Percentiles rank a stretch among this genome's conserved stretches.
These are phyloP conservation scores for Drosophila setifemur DNA, from an alignment of 1,140 invertebrate genomes.

Conservation along the genomic window DNA sequence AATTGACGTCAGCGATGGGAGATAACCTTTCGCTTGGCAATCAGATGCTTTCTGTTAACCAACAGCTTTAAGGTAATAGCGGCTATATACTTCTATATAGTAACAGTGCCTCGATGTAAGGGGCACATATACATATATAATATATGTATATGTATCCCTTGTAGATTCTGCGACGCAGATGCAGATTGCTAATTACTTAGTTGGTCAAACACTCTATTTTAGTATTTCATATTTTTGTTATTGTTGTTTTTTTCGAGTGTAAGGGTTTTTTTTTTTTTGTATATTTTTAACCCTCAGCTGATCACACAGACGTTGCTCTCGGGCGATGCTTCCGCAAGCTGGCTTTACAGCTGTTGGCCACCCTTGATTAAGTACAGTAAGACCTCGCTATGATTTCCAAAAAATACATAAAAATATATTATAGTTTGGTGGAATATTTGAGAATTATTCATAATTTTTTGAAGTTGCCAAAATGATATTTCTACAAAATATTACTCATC, in stretches of 20 bases:
- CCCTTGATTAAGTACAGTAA: constrained; percentile 1
- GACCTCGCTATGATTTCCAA: background rate
- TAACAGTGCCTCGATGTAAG: background rate
- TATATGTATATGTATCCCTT: no score
- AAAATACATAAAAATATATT: background rate
- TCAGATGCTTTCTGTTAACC: background rate
- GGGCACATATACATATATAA: background rate
- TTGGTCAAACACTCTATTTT: constrained; percentile 46
- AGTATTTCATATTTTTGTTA: background rate
- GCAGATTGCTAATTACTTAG: constrained; percentile 55
- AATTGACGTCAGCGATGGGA: constrained; percentile 34
- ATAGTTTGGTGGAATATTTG: no score
- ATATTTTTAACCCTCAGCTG: constrained; percentile 44
- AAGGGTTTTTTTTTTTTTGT: background rate
- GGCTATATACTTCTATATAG: no score
- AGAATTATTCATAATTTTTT: no score
- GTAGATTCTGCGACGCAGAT: background rate
- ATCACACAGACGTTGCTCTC: constrained; percentile 35
- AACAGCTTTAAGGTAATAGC: background rate
- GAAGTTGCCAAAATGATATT: no score
- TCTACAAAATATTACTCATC: no score
- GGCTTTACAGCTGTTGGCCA: constrained; percentile 22
- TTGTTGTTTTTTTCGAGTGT: constrained; percentile 6
- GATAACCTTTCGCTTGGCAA: constrained; percentile 16
- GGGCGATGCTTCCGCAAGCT: constrained; percentile 30